Conservation (phyloP, 2,797 vertebrate genomes). For the Ispidina lecontei region DNA sequence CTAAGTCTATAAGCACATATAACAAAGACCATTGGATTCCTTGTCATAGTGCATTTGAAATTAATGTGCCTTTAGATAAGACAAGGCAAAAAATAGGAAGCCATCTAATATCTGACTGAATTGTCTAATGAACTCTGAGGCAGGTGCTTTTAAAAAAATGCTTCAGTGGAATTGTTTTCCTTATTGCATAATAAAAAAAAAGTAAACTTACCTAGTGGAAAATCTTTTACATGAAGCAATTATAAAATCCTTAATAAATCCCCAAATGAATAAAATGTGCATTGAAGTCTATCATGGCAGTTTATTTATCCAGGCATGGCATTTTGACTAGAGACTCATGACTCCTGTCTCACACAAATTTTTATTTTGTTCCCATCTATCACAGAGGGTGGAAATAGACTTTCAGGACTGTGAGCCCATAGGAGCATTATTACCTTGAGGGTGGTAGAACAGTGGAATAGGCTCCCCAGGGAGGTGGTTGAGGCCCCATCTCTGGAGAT, state of each 20-base stretch:
- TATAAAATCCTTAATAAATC: not conserved
- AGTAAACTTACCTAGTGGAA: not conserved
- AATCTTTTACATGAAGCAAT: not conserved
- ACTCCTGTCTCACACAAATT: not conserved
- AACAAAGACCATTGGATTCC: not conserved
- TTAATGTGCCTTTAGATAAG: not conserved
- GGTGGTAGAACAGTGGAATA: no score
- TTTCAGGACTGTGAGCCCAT: not conserved
- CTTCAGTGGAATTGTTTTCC: not conserved
- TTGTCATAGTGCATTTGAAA: not conserved
- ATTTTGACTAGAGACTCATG: not conserved
- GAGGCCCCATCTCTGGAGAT: no score
- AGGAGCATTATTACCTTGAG: not conserved
- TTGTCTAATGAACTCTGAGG: not conserved
- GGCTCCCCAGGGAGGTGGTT: no score
- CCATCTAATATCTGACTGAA: not conserved
- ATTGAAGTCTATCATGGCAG: not conserved
- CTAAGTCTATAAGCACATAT: not conserved
- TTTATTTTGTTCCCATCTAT: not conserved
- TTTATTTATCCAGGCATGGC: not conserved
- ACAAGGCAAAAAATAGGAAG: not conserved
- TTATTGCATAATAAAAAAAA: not conserved
- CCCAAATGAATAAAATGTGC: not conserved
- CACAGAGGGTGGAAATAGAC: not conserved
- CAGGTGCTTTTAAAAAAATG: not conserved